Conservation (phyloP, 2,797 vertebrate genomes). For the Potorous gilbertii region DNA sequence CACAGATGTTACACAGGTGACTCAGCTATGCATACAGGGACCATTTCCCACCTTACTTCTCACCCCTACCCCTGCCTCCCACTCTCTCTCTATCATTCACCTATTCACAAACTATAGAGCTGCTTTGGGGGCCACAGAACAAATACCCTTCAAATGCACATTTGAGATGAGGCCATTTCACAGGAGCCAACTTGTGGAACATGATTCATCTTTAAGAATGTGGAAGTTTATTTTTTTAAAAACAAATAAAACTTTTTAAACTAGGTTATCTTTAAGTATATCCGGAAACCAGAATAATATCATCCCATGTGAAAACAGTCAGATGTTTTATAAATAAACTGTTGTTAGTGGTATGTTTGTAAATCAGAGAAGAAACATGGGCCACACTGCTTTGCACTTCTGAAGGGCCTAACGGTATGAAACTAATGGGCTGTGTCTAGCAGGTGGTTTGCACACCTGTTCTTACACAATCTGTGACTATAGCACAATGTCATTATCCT, state of each 20-base stretch:
- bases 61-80: neutral
- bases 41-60: slow-evolving; percentile 7
- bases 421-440: neutral
- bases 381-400: neutral
- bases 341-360: neutral
- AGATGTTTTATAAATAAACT: neutral
- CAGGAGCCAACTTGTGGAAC: neutral
- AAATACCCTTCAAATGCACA: neutral
- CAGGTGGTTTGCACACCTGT: neutral
- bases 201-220: neutral
- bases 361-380: fast-evolving
- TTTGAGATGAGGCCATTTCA: slow-evolving; percentile 6
- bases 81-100: neutral
- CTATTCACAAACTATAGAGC: neutral
- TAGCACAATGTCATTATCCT: neutral
- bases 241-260: slow-evolving; percentile 32
- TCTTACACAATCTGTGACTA: neutral
- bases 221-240: slow-evolving; percentile 11
- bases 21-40: neutral
- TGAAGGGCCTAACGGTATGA: neutral
- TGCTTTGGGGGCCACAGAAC: neutral
- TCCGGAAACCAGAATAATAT: slow-evolving; percentile 1
- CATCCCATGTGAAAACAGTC: slow-evolving; percentile 4
- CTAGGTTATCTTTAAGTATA: slow-evolving; percentile 7
- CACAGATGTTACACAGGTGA: slow-evolving; percentile 41